phyloP scores from a whole-genome alignment of 2,888 invertebrate genomes.

The Agriotes lineatus region DNA sequence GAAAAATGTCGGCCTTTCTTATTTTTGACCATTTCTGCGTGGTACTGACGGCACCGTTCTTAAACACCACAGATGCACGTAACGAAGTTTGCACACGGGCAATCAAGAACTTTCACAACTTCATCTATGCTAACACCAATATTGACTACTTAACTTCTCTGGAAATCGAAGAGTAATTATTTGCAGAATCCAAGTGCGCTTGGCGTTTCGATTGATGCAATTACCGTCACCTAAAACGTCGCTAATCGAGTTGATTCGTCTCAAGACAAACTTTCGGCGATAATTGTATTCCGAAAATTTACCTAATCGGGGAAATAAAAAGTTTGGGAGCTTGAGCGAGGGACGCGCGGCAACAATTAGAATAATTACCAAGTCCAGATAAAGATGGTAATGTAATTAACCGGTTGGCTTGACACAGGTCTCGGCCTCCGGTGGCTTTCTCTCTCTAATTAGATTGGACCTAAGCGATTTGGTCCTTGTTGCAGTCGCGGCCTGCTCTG shows the following conservation, averaged over 20 bases:
- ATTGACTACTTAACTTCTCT: no score
- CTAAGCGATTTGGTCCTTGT: constrained; percentile 47
- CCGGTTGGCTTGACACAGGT: constrained; percentile 53
- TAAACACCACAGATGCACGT: no score
- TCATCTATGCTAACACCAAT: no score
- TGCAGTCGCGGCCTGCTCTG: constrained; percentile 41
- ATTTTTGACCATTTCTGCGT: no score
- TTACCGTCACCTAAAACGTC: constrained; percentile 11
- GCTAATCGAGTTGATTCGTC: constrained; percentile 22
- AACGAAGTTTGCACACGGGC: no score
- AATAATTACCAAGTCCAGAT: constrained; percentile 54
- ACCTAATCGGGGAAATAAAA: constrained; percentile 43
- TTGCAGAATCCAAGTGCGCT: no score
- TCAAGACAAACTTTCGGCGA: constrained; percentile 11
- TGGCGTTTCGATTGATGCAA: constrained; percentile 10
- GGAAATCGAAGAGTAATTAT: no score
- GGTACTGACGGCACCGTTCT: no score
- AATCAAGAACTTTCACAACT: no score
- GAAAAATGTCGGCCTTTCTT: no score
- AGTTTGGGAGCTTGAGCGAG: constrained; percentile 40
- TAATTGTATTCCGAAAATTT: constrained; percentile 31
- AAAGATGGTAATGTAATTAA: constrained; percentile 57
- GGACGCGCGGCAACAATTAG: constrained; percentile 51
- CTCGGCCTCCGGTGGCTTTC: constrained; percentile 44
- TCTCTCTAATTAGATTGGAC: constrained; percentile 51